A percentile compares a stretch with the other conserved stretches of the same genome.
Conservation (phyloP, 2,888 invertebrate species). For the Trichopoda pennipes region DNA sequence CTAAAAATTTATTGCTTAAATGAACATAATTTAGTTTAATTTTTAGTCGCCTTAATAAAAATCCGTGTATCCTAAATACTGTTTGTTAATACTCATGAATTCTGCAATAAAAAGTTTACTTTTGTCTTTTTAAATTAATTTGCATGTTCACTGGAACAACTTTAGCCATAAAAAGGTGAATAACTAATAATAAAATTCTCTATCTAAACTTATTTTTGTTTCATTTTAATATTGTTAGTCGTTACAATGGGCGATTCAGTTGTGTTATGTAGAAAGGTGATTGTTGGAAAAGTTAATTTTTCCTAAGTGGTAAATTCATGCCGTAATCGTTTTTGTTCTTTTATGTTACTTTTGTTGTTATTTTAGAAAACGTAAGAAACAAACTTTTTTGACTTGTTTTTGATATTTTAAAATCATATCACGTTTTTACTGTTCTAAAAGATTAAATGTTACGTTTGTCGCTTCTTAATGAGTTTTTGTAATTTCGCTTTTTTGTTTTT, state of each 20-base stretch:
- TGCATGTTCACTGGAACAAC: background rate
- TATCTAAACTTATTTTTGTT: background rate
- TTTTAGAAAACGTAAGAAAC: background rate
- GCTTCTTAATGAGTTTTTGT: slow-evolving; percentile 77
- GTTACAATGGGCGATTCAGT: background rate
- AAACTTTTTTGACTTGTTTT: slow-evolving; percentile 8
- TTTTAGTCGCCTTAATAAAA: background rate
- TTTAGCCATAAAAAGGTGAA: background rate
- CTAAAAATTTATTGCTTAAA: slow-evolving; percentile 33
- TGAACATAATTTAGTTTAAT: slow-evolving; percentile 17
- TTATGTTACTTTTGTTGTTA: background rate
- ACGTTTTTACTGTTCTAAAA: slow-evolving; percentile 79
- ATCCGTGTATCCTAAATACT: background rate
- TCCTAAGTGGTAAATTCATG: slow-evolving; percentile 23
- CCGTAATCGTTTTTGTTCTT: slow-evolving; percentile 1
- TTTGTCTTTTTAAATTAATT: slow-evolving; percentile 1
- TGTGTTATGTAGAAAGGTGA: too few relatives aligned
- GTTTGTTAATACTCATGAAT: slow-evolving; percentile 1
- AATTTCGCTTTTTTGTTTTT: slow-evolving; percentile 10
- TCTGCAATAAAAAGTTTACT: slow-evolving; percentile 9
- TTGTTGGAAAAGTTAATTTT: background rate
- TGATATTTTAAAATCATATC: slow-evolving; percentile 74
- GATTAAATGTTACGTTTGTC: slow-evolving; percentile 80
- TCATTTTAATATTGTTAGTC: background rate
- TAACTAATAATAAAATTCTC: slow-evolving; percentile 11